Conservation (phyloP, 2,888 invertebrate species). For the Machimus atricapillus region DNA sequence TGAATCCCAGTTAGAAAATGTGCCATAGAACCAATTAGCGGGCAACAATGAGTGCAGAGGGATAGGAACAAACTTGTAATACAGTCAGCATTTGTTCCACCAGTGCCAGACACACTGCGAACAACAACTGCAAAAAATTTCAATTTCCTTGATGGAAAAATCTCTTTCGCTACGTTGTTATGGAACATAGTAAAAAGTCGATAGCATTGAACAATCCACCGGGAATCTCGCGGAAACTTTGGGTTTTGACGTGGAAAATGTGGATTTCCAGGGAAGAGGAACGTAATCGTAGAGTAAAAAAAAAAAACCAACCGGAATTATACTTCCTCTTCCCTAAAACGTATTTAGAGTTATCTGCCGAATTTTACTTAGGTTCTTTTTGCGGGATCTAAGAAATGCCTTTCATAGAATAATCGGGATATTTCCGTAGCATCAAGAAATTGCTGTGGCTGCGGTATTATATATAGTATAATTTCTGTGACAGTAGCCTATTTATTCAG, state of each 20-base stretch:
- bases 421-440: neutral
- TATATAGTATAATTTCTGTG: neutral
- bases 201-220: conserved; percentile 15
- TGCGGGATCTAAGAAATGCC: neutral
- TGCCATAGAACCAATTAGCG: conserved; percentile 24
- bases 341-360: neutral
- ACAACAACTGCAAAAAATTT: conserved; percentile 17
- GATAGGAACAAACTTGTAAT: neutral
- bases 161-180: neutral
- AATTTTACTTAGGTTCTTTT: neutral
- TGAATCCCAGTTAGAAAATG: conserved; percentile 30
- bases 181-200: neutral
- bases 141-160: conserved; percentile 35
- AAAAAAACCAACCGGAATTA: neutral
- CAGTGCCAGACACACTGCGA: neutral
- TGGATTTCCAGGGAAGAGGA: neutral
- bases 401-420: neutral
- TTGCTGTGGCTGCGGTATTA: neutral
- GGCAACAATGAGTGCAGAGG: conserved; percentile 5
- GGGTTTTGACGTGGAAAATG: neutral
- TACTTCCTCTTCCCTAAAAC: conserved; percentile 5
- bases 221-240: neutral
- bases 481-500: neutral
- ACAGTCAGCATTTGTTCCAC: neutral
- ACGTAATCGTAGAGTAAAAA: neutral